A percentile compares a stretch with the other conserved stretches of the same genome.
Evolutionary conservation across 2,113 vertebrate species (phyloP).

Genomic region (Sprattus sprattus): DNA sequence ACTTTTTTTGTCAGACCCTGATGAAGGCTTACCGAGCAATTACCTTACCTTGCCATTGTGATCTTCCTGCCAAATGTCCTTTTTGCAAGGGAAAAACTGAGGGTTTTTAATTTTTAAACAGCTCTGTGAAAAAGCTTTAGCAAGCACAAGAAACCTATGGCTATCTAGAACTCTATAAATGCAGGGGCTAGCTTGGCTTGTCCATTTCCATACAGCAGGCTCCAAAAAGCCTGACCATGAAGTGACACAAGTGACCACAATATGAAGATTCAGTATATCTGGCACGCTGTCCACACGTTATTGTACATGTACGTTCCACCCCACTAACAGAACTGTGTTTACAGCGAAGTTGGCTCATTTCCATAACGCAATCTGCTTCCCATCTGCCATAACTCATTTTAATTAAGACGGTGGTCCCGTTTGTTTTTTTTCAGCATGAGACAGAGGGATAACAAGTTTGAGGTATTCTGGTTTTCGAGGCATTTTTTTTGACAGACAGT

Average conservation of each 20-base stretch:
- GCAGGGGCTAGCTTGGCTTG: not conserved
- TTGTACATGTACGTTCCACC: constrained; percentile 39
- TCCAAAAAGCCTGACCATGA: not conserved
- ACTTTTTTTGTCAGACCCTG: not conserved
- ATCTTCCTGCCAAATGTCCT: not conserved
- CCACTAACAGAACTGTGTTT: constrained; percentile 47
- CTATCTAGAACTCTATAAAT: not conserved
- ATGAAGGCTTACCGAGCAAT: not conserved
- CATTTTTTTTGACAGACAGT: constrained; percentile 39
- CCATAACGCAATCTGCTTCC: constrained; percentile 58
- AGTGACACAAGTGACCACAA: not conserved
- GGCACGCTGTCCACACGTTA: not conserved
- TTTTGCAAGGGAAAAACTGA: not conserved
- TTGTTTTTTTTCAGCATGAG: not conserved
- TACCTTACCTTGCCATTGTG: not conserved
- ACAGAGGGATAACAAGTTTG: constrained; percentile 23
- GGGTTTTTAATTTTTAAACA: not conserved
- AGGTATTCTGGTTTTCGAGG: constrained; percentile 39
- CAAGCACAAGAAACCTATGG: not conserved
- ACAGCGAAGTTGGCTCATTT: constrained; percentile 54
- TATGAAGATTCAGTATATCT: not conserved
- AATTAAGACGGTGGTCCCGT: constrained; percentile 50
- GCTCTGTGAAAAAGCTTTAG: constrained; percentile 1
- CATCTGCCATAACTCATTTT: constrained; percentile 60
- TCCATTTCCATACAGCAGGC: constrained; percentile 24